Conservation (phyloP, 2,888 invertebrate species). For the Caenorhabditis parvicauda region DNA sequence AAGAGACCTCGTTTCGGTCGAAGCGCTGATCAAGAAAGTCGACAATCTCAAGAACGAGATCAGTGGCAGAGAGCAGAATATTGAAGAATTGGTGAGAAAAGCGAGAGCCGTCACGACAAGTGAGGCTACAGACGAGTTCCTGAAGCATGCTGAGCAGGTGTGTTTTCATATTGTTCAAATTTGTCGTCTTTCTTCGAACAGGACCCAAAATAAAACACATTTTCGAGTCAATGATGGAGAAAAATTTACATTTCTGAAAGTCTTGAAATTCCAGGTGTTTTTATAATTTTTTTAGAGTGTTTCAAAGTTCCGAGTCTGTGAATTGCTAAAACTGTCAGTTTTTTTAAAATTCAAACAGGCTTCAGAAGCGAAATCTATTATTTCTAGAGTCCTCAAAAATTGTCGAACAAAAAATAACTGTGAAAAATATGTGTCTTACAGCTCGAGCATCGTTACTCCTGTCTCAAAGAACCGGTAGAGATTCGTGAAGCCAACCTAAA, state of each 20-base stretch:
- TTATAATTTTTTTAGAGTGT: too few species aligned
- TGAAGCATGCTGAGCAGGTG: conserved; percentile 68
- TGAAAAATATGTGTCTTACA: conserved; percentile 67
- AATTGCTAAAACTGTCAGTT: too few species aligned
- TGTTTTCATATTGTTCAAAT: neutral
- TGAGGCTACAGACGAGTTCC: conserved; percentile 64
- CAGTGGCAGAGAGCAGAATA: conserved; percentile 41
- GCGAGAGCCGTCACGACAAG: conserved; percentile 64
- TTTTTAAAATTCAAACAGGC: too few species aligned
- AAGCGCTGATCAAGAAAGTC: conserved; percentile 72
- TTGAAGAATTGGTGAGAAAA: conserved; percentile 47
- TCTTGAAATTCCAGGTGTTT: too few species aligned
- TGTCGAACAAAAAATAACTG: too few species aligned
- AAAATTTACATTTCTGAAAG: too few species aligned
- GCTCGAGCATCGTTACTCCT: conserved; percentile 71
- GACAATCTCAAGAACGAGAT: conserved; percentile 63
- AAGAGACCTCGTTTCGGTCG: conserved; percentile 82
- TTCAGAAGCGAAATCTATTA: too few species aligned
- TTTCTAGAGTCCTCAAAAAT: too few species aligned
- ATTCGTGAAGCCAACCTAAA: conserved; percentile 78
- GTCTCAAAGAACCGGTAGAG: conserved; percentile 67
- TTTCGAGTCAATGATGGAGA: too few species aligned
- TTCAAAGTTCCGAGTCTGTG: too few species aligned
- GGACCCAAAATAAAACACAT: too few species aligned
- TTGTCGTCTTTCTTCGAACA: neutral